Percentiles rank a stretch among this genome's conserved stretches.
These are phyloP conservation scores for Pituophis catenifer DNA, from an alignment of 2,113 vertebrate genomes.

Conservation along the genomic window DNA sequence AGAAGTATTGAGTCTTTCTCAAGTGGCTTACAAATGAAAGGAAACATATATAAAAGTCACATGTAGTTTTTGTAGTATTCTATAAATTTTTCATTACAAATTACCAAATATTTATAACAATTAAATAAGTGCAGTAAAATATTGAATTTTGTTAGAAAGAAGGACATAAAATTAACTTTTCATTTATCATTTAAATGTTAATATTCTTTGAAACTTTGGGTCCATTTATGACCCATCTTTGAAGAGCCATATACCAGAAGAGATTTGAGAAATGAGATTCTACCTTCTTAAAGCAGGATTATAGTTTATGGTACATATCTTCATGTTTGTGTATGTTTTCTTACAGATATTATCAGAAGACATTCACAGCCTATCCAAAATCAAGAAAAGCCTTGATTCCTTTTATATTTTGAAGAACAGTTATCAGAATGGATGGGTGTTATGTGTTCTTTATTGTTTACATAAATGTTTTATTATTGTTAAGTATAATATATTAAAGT, in stretches of 20 bases:
- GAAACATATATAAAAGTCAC: background rate
- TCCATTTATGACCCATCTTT: background rate
- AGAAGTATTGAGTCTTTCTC: background rate
- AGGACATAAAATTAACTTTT: background rate
- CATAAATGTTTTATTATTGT: conserved; percentile 25
- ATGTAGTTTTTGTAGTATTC: background rate
- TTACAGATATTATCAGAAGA: conserved; percentile 83
- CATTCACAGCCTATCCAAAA: conserved; percentile 85
- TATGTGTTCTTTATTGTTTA: conserved; percentile 44
- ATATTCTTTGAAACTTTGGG: background rate
- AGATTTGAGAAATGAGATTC: background rate
- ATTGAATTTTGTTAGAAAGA: background rate
- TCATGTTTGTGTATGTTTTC: conserved; percentile 55
- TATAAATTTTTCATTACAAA: background rate
- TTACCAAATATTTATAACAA: background rate
- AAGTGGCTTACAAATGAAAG: background rate
- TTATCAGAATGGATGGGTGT: conserved; percentile 12
- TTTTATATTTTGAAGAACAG: conserved; percentile 79
- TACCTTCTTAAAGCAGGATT: conserved; percentile 33
- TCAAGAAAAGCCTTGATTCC: conserved; percentile 87
- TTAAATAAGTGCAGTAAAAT: background rate
- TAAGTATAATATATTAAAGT: conserved; percentile 27
- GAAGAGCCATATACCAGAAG: background rate
- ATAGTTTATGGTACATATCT: background rate
- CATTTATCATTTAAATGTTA: background rate